Conservation (phyloP, 2,888 invertebrate species). For the Hyposoter dolosus region DNA sequence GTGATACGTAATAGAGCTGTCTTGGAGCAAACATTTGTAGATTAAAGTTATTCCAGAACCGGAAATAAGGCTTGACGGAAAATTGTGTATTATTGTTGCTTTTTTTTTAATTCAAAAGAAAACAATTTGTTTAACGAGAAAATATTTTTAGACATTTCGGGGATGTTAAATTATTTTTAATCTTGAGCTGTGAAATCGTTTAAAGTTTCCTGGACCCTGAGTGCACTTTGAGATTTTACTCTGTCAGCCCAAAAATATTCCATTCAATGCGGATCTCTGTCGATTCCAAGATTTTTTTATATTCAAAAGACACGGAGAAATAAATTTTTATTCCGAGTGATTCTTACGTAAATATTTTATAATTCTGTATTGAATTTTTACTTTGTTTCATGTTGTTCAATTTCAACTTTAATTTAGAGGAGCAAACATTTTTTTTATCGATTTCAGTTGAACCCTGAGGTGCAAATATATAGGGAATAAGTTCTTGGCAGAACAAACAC, state of each 20-base stretch:
- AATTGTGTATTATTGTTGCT: no score
- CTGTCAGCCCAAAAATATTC: neutral
- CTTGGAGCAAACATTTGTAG: no score
- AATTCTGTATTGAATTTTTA: neutral
- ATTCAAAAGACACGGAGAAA: neutral
- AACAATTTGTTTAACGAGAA: neutral
- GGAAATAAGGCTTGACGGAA: no score
- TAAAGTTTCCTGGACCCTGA: neutral
- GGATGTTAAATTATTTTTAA: neutral
- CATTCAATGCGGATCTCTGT: neutral
- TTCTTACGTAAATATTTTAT: neutral
- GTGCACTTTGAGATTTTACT: neutral
- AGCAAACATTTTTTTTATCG: neutral
- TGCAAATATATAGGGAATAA: neutral
- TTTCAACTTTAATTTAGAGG: neutral
- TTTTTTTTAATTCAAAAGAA: no score
- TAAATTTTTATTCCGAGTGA: neutral
- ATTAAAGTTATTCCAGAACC: no score
- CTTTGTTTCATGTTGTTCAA: neutral
- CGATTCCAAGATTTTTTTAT: neutral
- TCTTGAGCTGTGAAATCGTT: neutral
- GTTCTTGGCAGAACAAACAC: neutral
- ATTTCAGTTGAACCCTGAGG: neutral
- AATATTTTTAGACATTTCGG: neutral
- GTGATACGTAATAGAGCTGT: no score